These are phyloP conservation scores for Betta splendens DNA, from an alignment of 2,797 vertebrate genomes.

Conservation along the genomic window DNA sequence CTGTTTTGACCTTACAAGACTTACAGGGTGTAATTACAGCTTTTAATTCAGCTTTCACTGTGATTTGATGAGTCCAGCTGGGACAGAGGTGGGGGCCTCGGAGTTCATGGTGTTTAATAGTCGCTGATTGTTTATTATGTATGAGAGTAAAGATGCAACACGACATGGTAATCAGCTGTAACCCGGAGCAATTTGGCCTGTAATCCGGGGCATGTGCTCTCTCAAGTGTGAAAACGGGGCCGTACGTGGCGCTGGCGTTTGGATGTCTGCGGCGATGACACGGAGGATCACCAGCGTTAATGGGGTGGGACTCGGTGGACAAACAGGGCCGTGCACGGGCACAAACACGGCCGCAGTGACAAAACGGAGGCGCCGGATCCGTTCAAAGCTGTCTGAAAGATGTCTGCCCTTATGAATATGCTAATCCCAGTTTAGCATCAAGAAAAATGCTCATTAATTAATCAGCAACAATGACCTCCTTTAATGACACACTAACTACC, in stretches of 20 bases:
- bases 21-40: conserved; percentile 4
- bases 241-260: conserved; percentile 56
- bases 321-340: conserved; percentile 81
- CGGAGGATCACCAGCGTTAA: conserved; percentile 78
- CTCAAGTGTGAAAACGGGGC: conserved; percentile 79
- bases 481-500: conserved; percentile 68
- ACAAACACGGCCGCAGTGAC: conserved; percentile 77
- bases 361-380: conserved; percentile 78
- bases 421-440: conserved; percentile 80
- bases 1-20: neutral
- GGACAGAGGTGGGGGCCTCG: conserved; percentile 16
- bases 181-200: conserved; percentile 72
- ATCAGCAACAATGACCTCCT: conserved; percentile 79
- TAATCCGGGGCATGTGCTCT: conserved; percentile 75
- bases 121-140: conserved; percentile 72
- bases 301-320: conserved; percentile 75
- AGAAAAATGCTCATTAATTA: conserved; percentile 81
- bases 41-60: conserved; percentile 22
- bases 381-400: conserved; percentile 83
- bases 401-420: conserved; percentile 86
- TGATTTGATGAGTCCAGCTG: conserved; percentile 22
- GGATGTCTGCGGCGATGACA: conserved; percentile 54
- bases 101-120: conserved; percentile 54
- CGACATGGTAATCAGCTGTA: conserved; percentile 80
- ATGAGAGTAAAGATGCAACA: conserved; percentile 76